A percentile compares a stretch with the other conserved stretches of the same genome.
These are phyloP conservation scores for Anguilla japonica DNA, from an alignment of 2,113 vertebrate genomes.

Conservation along the genomic window DNA sequence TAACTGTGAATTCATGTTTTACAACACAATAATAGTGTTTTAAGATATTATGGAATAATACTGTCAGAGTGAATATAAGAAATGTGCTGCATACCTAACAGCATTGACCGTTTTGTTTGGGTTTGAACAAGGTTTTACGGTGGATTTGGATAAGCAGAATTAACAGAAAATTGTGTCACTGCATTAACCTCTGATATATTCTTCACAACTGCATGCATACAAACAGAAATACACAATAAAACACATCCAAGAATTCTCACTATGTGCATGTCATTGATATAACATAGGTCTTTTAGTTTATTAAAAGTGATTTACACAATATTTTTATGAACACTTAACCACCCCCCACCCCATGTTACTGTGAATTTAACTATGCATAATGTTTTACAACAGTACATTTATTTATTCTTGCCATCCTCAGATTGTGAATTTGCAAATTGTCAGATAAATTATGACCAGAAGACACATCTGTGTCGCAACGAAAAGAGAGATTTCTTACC, in stretches of 20 bases:
- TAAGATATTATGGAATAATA: background rate
- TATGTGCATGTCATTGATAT: background rate
- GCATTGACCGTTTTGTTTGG: background rate
- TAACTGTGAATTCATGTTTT: no score
- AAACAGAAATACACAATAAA: background rate
- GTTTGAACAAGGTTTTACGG: no score
- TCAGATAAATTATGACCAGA: background rate
- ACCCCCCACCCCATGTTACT: background rate
- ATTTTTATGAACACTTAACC: background rate
- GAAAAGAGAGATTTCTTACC: slow-evolving; percentile 70
- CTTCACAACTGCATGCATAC: background rate
- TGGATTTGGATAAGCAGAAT: background rate
- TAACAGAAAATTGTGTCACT: background rate
- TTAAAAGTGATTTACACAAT: background rate
- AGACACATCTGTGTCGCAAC: background rate
- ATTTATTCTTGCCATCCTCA: background rate
- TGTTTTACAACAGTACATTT: background rate
- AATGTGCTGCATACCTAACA: background rate
- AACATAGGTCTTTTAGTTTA: background rate
- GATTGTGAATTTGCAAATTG: background rate
- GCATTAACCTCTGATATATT: background rate
- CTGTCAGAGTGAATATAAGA: no score
- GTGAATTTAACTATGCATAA: background rate
- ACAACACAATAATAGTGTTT: background rate
- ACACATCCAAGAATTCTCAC: background rate